Percentiles rank a stretch among this genome's conserved stretches.
phyloP scores from a whole-genome alignment of 1,140 invertebrate genomes.

The Parasteatoda tepidariorum region DNA sequence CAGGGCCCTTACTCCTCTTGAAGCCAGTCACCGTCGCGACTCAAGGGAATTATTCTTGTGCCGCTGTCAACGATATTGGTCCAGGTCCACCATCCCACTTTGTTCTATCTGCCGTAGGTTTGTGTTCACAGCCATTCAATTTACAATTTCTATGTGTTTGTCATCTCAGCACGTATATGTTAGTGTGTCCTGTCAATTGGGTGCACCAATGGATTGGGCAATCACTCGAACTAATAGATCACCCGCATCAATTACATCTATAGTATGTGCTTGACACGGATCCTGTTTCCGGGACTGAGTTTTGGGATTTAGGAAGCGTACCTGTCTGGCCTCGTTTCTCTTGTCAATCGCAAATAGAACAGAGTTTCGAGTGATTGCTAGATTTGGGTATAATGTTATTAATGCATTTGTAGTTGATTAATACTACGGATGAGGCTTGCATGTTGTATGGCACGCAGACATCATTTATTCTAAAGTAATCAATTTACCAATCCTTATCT shows the following conservation, averaged over 20 bases:
- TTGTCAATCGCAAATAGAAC: neutral
- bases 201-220: neutral
- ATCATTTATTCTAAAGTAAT: too few species aligned
- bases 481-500: too few species aligned
- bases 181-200: neutral
- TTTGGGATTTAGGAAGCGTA: neutral
- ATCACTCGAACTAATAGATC: constrained; percentile 21
- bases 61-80: constrained; percentile 84
- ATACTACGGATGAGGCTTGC: too few species aligned
- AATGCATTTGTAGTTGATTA: too few species aligned
- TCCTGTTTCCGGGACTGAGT: neutral
- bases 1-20: constrained; percentile 78
- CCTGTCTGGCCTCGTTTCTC: neutral
- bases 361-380: neutral
- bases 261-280: neutral
- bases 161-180: neutral
- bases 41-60: constrained; percentile 86
- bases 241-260: constrained; percentile 19
- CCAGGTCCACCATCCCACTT: constrained; percentile 78
- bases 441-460: too few species aligned
- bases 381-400: too few species aligned
- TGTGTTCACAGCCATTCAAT: constrained; percentile 32
- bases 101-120: constrained; percentile 70
- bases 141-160: constrained; percentile 26
- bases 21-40: constrained; percentile 83